Base-by-base conservation (phyloP, 2,113 vertebrate species). In the Eupsittula cactorum region DNA sequence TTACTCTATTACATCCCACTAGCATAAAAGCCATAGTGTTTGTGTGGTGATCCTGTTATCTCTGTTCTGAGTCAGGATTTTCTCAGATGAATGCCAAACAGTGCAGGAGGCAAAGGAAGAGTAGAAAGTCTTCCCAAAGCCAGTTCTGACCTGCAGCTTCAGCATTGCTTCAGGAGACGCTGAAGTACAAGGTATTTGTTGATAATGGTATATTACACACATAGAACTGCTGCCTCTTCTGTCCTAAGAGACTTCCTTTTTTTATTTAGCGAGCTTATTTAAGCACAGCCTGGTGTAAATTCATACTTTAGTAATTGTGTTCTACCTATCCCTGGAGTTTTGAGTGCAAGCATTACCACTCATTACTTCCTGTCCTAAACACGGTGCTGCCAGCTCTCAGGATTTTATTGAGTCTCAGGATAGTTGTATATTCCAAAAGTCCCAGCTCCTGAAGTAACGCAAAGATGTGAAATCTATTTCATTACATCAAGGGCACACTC, bases 381-480 rank as follows among this genome's bases (percentile, higher is more conserved):
- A 44, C 67, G 14, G 64, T 18, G 50, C 90, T 94, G 85, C 93
- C 94, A 92, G 41, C 82, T 83, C 78, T 33, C 67, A 13, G 44
- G 84, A 41, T 84, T 95, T 95, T 81, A 94, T 74, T 86, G 68
- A 86, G 90, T 94, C 90, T 92, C 95, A 64, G 82, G 79, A 62
- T 20, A 93, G 90, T 28, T 81, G 93, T 80, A 88, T 92, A 95
- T 96, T 95, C 90, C 50, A 44, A 68, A 89, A 90, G 71, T 81
- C 90, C 68, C 80, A 93, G 71, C 76, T 93, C 82, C 95, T 86
- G 82, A 93, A 97, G 69, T 87, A 88, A 95, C 74, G 73, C 73
- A 81, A 97, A 91, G 77, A 71, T 4, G n/a, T 49, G 73, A 92
- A 84, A 76, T 82, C 60, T 78, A 13, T 87, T 90, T 91, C 82